A percentile compares a stretch with the other conserved stretches of the same genome.
Conservation (phyloP, 1,140 invertebrate genomes). For the Homalodisca vitripennis region DNA sequence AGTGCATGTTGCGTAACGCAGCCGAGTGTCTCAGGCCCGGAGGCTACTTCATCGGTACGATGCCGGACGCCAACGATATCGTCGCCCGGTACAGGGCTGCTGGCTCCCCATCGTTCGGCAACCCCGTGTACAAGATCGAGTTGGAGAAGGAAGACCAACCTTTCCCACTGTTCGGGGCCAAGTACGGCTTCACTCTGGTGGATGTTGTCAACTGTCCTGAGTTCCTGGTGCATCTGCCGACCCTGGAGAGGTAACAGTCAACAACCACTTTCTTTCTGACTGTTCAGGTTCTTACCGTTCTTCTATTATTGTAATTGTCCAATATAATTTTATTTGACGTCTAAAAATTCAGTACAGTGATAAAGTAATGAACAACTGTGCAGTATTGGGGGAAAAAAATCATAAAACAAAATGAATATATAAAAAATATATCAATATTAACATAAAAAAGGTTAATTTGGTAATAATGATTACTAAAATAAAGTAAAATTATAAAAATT, state of each 20-base stretch:
- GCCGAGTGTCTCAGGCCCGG: slow-evolving; percentile 83
- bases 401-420: not conserved
- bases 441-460: not conserved
- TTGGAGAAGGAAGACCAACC: slow-evolving; percentile 70
- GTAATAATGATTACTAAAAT: not conserved
- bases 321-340: not conserved
- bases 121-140: slow-evolving; percentile 81
- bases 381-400: too few relatives aligned
- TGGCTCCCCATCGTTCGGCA: slow-evolving; percentile 72
- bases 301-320: not conserved
- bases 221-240: slow-evolving; percentile 93
- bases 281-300: not conserved
- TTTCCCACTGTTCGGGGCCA: slow-evolving; percentile 90
- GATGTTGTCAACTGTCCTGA: slow-evolving; percentile 98
- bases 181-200: slow-evolving; percentile 95
- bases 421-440: not conserved
- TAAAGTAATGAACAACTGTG: not conserved
- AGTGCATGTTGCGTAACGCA: slow-evolving; percentile 91
- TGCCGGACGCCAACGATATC: slow-evolving; percentile 91
- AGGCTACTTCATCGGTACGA: slow-evolving; percentile 96
- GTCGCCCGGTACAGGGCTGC: slow-evolving; percentile 63
- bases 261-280: not conserved
- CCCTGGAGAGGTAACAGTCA: slow-evolving; percentile 61
- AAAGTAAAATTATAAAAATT: not conserved
- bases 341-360: not conserved